Conservation (phyloP, 2,888 invertebrate genomes). For the Callyntrura guangdongensis region DNA sequence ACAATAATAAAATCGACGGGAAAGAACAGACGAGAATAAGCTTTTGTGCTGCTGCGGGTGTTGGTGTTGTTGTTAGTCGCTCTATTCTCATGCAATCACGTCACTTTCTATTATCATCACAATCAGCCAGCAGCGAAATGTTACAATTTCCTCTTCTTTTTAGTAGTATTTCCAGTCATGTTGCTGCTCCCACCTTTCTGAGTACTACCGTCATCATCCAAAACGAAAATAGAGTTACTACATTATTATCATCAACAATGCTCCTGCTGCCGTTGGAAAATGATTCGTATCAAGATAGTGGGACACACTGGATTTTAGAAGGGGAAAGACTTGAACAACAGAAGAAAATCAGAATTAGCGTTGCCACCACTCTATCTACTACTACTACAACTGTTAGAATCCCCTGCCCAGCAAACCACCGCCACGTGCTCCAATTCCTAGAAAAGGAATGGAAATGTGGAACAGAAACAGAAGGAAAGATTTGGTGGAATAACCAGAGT, state of each 20-base stretch:
- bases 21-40: conserved; percentile 17
- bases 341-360: conserved; percentile 44
- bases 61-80: conserved; percentile 19
- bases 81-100: conserved; percentile 58
- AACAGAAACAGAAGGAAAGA: conserved; percentile 26
- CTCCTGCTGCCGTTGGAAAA: background rate
- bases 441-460: conserved; percentile 47
- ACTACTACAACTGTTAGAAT: background rate
- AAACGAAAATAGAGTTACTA: conserved; percentile 64
- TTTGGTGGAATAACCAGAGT: conserved; percentile 1
- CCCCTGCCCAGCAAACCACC: conserved; percentile 2
- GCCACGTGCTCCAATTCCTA: conserved; percentile 47
- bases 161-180: background rate
- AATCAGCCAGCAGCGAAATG: conserved; percentile 55
- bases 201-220: conserved; percentile 20
- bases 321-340: conserved; percentile 33
- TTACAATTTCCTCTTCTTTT: conserved; percentile 36
- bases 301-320: conserved; percentile 2
- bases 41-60: background rate
- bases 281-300: conserved; percentile 17
- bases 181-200: background rate
- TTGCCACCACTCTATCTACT: background rate
- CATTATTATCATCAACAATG: conserved; percentile 43
- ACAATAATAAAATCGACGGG: conserved; percentile 26
- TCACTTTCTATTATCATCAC: conserved; percentile 72